These are phyloP conservation scores for Oscheius sp. DNA, from an alignment of 2,888 invertebrate genomes.

Conservation along the genomic window DNA sequence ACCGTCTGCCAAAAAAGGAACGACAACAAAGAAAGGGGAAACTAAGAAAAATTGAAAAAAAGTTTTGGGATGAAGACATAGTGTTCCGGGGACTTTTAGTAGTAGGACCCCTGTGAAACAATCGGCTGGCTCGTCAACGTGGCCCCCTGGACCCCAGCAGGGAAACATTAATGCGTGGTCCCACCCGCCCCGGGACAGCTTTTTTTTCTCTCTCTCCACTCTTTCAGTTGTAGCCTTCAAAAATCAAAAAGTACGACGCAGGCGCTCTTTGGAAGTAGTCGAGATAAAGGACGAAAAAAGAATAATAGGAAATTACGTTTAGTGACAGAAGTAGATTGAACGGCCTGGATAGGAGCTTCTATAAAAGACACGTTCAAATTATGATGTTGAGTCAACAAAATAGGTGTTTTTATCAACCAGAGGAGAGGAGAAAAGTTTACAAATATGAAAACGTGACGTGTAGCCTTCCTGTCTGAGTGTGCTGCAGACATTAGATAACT, in stretches of 20 bases:
- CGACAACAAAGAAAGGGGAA: not conserved
- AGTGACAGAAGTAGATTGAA: constrained; percentile 1
- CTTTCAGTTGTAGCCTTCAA: too few species aligned
- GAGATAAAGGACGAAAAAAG: not conserved
- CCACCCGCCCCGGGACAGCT: constrained; percentile 25
- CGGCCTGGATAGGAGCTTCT: not conserved
- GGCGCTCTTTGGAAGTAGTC: not conserved
- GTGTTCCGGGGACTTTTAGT: constrained; percentile 1
- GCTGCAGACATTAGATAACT: not conserved
- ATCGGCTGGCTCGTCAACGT: constrained; percentile 29
- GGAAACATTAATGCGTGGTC: constrained; percentile 32
- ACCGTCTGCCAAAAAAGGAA: too few species aligned
- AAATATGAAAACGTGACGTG: not conserved
- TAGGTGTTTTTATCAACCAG: too few species aligned
- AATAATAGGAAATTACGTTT: not conserved
- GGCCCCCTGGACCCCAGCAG: constrained; percentile 10
- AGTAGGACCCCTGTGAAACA: constrained; percentile 14
- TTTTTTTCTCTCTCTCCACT: constrained; percentile 7
- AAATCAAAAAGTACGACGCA: not conserved
- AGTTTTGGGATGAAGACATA: not conserved
- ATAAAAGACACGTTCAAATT: not conserved
- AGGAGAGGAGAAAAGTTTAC: too few species aligned
- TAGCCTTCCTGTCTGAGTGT: constrained; percentile 7
- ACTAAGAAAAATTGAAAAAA: not conserved
- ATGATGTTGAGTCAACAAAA: too few species aligned